Conservation (phyloP, 2,888 invertebrate species). For the Lysandra coridon region DNA sequence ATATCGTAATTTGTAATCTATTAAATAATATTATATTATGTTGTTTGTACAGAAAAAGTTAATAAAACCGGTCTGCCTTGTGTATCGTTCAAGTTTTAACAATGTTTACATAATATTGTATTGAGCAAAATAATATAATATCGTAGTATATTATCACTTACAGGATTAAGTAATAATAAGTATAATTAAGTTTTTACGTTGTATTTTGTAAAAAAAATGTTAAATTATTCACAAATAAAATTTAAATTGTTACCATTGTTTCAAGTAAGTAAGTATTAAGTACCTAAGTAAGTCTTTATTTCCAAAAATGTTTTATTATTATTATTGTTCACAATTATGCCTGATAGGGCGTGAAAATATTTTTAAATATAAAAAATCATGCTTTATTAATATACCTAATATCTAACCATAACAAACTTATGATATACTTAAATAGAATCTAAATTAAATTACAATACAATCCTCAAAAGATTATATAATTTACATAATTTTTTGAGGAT, state of each 20-base stretch:
- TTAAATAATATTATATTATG: not conserved
- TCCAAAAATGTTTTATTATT: too few species aligned
- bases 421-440: too few species aligned
- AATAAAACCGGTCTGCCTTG: constrained; percentile 23
- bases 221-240: not conserved
- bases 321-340: too few species aligned
- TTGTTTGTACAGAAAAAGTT: constrained; percentile 13
- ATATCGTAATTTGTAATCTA: not conserved
- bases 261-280: too few species aligned
- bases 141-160: not conserved
- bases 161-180: not conserved
- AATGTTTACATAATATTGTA: not conserved
- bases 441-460: too few species aligned
- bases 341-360: too few species aligned
- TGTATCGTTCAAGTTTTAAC: not conserved
- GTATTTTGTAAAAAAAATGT: not conserved
- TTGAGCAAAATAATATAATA: not conserved
- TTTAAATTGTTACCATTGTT: not conserved
- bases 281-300: too few species aligned
- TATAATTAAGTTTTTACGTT: constrained; percentile 10
- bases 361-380: too few species aligned
- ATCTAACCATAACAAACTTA: too few species aligned
- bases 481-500: too few species aligned
- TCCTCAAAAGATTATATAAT: too few species aligned
- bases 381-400: too few species aligned